Conservation (phyloP, 2,113 vertebrate genomes). For the Megaleporinus macrocephalus region DNA sequence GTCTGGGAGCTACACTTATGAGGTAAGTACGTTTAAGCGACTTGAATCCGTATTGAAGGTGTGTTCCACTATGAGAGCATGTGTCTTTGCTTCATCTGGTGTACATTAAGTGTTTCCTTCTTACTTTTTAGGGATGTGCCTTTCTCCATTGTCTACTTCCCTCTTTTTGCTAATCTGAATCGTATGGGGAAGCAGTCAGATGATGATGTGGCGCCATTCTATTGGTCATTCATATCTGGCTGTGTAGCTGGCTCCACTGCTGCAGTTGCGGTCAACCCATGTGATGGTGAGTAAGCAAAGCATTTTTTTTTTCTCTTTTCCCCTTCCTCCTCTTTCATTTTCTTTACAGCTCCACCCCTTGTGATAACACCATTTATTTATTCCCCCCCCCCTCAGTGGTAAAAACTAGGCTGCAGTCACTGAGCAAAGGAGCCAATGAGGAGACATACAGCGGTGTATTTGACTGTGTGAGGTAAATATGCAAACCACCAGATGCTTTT, state of each 20-base stretch:
- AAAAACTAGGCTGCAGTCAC: slow-evolving; percentile 82
- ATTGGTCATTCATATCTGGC: slow-evolving; percentile 82
- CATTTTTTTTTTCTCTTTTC: not conserved
- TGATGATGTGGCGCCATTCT: slow-evolving; percentile 70
- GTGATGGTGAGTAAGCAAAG: slow-evolving; percentile 73
- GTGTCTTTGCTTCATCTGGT: not conserved
- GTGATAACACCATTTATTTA: not conserved
- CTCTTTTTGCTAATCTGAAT: slow-evolving; percentile 83
- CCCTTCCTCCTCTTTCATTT: too few relatives aligned
- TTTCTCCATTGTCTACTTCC: slow-evolving; percentile 84
- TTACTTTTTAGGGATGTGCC: slow-evolving; percentile 79
- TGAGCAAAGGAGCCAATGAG: slow-evolving; percentile 79
- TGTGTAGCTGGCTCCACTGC: slow-evolving; percentile 76
- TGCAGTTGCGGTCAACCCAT: slow-evolving; percentile 81
- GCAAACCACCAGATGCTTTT: not conserved
- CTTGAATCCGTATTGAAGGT: not conserved
- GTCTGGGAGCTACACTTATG: slow-evolving; percentile 81
- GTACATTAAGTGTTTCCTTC: not conserved
- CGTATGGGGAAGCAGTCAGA: slow-evolving; percentile 70
- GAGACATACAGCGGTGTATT: slow-evolving; percentile 79
- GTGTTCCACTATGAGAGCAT: not conserved
- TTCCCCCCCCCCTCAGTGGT: slow-evolving; percentile 69
- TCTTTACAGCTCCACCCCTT: not conserved
- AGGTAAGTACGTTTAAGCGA: slow-evolving; percentile 64
- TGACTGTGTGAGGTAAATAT: slow-evolving; percentile 75